These are phyloP conservation scores for Felis chaus DNA, from an alignment of 2,113 vertebrate genomes.

Conservation along the genomic window DNA sequence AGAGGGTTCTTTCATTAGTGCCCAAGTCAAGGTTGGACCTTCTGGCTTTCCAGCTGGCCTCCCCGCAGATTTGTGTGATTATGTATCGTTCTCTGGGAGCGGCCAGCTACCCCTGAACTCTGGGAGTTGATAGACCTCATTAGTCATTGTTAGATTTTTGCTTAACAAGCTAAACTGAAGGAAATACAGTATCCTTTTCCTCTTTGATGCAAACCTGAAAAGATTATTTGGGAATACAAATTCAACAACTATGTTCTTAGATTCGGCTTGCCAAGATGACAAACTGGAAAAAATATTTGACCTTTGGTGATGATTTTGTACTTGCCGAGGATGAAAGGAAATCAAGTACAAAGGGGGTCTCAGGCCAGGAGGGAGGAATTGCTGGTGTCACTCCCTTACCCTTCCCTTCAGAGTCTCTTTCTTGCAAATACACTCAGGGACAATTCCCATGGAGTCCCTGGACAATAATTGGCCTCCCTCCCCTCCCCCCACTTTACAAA, in stretches of 20 bases:
- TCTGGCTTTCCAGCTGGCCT: neutral
- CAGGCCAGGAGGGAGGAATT: neutral
- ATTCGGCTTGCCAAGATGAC: neutral
- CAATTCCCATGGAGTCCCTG: neutral
- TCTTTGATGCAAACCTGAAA: neutral
- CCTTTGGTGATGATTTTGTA: neutral
- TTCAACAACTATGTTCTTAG: neutral
- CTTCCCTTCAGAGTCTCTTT: neutral
- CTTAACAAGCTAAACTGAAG: neutral
- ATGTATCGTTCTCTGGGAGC: neutral
- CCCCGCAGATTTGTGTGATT: neutral
- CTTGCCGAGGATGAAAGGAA: conserved; percentile 7
- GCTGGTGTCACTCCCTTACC: neutral
- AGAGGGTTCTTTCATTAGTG: neutral
- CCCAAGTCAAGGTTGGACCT: neutral
- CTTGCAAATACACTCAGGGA: neutral
- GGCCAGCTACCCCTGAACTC: too few species aligned
- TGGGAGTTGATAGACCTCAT: neutral
- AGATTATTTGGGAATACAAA: neutral
- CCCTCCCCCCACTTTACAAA: neutral
- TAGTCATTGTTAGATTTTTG: neutral
- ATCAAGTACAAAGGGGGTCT: neutral
- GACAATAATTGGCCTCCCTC: neutral
- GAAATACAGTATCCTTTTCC: neutral
- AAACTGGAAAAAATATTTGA: neutral